Evolutionary conservation across 2,888 invertebrate genomes (phyloP).

Genomic region (Hecatera dysodea): DNA sequence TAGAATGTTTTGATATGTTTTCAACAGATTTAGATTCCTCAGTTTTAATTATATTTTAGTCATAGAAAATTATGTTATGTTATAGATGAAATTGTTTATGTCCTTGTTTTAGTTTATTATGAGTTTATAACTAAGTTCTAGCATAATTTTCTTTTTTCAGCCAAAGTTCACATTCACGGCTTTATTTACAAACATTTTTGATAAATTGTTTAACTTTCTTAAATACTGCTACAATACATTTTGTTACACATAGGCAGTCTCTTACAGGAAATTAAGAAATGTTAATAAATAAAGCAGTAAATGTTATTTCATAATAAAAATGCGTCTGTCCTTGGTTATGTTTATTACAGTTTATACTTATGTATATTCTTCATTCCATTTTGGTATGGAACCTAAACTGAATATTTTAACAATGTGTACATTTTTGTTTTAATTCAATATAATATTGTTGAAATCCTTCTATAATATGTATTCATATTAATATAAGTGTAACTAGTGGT

Average conservation of each 20-base stretch:
- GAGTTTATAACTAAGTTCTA: constrained; percentile 80
- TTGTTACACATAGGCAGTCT: neutral
- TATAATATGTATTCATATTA: constrained; percentile 49
- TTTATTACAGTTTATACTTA: constrained; percentile 18
- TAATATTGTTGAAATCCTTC: constrained; percentile 27
- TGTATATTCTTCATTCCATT: constrained; percentile 42
- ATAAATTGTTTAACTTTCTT: constrained; percentile 28
- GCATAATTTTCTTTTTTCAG: constrained; percentile 71
- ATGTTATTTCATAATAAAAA: constrained; percentile 48
- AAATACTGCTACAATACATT: constrained; percentile 8
- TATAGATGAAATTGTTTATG: constrained; percentile 87
- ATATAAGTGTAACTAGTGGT: constrained; percentile 69
- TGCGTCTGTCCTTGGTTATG: constrained; percentile 25
- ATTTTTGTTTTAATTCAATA: constrained; percentile 14
- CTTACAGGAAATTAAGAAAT: constrained; percentile 32
- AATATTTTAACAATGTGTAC: neutral
- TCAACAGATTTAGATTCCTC: constrained; percentile 59
- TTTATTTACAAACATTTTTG: constrained; percentile 56
- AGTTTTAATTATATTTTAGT: constrained; percentile 71
- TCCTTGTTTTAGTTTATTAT: constrained; percentile 85
- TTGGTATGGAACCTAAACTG: constrained; percentile 38
- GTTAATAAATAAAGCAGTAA: constrained; percentile 56
- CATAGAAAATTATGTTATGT: constrained; percentile 79
- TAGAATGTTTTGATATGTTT: constrained; percentile 38
- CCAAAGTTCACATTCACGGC: constrained; percentile 78